Base-by-base conservation (phyloP, 1,140 invertebrate species). In the Lepidotrigona ventralis region DNA sequence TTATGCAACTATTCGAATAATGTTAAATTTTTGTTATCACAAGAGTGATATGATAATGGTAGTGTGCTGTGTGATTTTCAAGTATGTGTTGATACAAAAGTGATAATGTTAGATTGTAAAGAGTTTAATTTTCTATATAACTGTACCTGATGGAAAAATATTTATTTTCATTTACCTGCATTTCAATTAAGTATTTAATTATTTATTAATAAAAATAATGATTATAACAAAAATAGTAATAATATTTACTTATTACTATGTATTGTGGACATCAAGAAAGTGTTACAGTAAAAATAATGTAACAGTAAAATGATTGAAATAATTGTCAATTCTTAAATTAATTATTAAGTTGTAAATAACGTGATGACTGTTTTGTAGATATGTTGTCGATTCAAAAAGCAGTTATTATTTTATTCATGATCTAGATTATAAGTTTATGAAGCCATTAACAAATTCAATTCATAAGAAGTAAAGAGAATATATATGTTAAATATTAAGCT, bases 1-100 rank as follows among this genome's bases (percentile, higher is more conserved):
- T 85, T 88, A 83, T 88, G 68, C 75, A 88, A 69, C 53, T 87
- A 81, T 69, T 85, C 60, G 29, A 46, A 19, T 64, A 58, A 80
- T 64, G n/a, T 29, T 46, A 76, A n/a, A 75, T 79, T 79, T 78
- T 85, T 74, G 26, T 51, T 87, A 39, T 70, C 66, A 60, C 53
- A 79, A 81, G 74, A 78, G 46, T 85, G 82, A 66, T 87, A 81
- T 56, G 53, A 84, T 86, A 60, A 33, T 78, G 76, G 77, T 76
- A 81, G 86, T 84, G 80, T 82, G 81, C n/a, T 80, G 83, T 79
- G 78, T 85, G 56, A 85, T 85, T 74, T 68, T 60, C 9, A 54
- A 64, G 63, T 56, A 75, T 79, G 68, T 71, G 53, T 29, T 66
- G 17, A 51, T 54, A 81, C 66, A 54, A 53, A 69, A 23, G 21